These are phyloP conservation scores for Rhinogobius similis DNA, from an alignment of 2,113 vertebrate genomes.

Conservation along the genomic window DNA sequence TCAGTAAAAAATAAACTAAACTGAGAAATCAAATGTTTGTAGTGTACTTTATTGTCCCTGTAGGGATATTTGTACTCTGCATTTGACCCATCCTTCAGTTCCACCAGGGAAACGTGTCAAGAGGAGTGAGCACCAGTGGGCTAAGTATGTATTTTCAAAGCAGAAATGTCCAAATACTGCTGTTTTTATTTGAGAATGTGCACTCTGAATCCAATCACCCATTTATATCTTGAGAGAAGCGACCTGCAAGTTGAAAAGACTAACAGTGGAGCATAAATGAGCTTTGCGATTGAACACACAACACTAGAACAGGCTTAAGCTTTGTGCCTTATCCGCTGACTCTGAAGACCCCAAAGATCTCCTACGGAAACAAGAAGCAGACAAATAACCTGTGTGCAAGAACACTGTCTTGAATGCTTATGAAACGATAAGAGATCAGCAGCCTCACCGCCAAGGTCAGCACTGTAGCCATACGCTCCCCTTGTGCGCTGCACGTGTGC, in stretches of 20 bases:
- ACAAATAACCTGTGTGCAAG: slow-evolving; percentile 36
- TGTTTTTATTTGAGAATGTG: background rate
- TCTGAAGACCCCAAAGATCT: slow-evolving; percentile 22
- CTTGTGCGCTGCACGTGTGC: background rate
- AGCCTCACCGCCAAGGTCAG: slow-evolving; percentile 35
- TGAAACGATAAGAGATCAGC: slow-evolving; percentile 27
- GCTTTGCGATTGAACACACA: slow-evolving; percentile 8
- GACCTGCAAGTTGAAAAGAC: slow-evolving; percentile 26
- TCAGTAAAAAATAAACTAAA: too few relatives aligned
- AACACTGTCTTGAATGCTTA: slow-evolving; percentile 46
- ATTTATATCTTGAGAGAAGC: slow-evolving; percentile 3
- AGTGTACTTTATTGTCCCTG: too few relatives aligned
- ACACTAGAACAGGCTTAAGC: slow-evolving; percentile 4
- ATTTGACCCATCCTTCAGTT: too few relatives aligned
- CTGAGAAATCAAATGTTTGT: too few relatives aligned
- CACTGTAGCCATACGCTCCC: slow-evolving; percentile 22
- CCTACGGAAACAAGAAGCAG: slow-evolving; percentile 28
- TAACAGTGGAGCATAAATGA: slow-evolving; percentile 17
- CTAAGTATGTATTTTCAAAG: background rate
- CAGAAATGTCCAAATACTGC: background rate
- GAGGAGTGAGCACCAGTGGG: too few relatives aligned
- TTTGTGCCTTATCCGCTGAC: slow-evolving; percentile 21
- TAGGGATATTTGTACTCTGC: too few relatives aligned
- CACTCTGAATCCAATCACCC: background rate
- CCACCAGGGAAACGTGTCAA: too few relatives aligned